Evolutionary conservation across 2,888 invertebrate genomes (phyloP).

Genomic region (Eumacrocentrus americanus): DNA sequence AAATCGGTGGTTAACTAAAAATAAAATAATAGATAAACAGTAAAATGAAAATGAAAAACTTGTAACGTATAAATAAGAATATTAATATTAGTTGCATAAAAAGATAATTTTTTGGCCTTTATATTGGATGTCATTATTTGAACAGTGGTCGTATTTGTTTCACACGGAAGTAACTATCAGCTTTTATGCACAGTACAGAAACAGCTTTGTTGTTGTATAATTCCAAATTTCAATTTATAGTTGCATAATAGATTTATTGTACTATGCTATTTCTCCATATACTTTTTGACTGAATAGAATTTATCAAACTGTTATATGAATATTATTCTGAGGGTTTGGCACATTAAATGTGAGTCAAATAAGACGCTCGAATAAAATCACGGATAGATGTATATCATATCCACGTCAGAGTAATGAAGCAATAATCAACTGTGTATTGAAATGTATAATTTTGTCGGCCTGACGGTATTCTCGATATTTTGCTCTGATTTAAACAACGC

Average conservation of each 20-base stretch:
- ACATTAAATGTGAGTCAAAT: neutral
- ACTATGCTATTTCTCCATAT: neutral
- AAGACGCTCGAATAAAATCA: neutral
- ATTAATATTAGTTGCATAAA: neutral
- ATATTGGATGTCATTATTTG: no score
- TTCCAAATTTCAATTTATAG: neutral
- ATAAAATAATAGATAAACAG: neutral
- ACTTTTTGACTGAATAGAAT: neutral
- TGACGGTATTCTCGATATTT: no score
- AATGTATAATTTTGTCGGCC: no score
- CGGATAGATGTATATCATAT: no score
- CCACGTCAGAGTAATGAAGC: neutral
- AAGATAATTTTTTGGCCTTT: no score
- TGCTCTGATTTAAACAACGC: neutral
- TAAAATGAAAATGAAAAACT: no score
- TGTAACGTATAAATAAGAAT: neutral
- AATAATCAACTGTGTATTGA: neutral
- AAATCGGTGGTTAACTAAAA: neutral
- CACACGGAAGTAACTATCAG: no score
- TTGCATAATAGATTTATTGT: neutral
- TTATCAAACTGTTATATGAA: neutral
- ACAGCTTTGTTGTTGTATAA: neutral
- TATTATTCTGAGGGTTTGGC: neutral
- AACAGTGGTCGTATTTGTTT: no score
- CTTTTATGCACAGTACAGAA: no score